Evolutionary conservation across 2,797 vertebrate species (phyloP).

Genomic region (Tapirus indicus): DNA sequence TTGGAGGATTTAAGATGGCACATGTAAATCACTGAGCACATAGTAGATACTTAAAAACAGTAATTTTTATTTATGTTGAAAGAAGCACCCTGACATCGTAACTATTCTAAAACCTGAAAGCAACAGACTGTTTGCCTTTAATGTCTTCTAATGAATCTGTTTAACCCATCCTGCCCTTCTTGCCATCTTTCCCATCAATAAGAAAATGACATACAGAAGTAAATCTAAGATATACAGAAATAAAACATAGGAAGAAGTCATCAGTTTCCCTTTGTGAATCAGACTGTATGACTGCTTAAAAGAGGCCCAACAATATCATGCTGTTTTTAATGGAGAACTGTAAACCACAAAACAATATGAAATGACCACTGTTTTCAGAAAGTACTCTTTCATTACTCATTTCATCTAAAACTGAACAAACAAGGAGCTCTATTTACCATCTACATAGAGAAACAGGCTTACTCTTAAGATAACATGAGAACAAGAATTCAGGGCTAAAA

Average conservation of each 20-base stretch:
- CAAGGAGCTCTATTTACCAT: slow-evolving; percentile 52
- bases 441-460: slow-evolving; percentile 31
- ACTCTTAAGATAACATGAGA: background rate
- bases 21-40: background rate
- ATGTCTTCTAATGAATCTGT: background rate
- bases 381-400: slow-evolving; percentile 49
- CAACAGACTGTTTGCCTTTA: background rate
- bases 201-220: slow-evolving; percentile 2
- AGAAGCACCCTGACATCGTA: background rate
- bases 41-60: background rate
- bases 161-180: background rate
- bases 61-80: background rate
- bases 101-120: background rate
- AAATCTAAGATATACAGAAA: slow-evolving; percentile 19
- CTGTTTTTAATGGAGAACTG: slow-evolving; percentile 20
- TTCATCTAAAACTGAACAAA: slow-evolving; percentile 36
- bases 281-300: slow-evolving; percentile 5
- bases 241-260: background rate
- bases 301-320: background rate
- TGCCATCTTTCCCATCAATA: background rate
- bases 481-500: slow-evolving; percentile 52
- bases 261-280: slow-evolving; percentile 45
- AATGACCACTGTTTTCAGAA: slow-evolving; percentile 51
- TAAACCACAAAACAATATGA: slow-evolving; percentile 58
- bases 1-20: background rate